A percentile compares a stretch with the other conserved stretches of the same genome.
Evolutionary conservation across 2,888 invertebrate genomes (phyloP).

Genomic region (Polyommatus iphigenia): DNA sequence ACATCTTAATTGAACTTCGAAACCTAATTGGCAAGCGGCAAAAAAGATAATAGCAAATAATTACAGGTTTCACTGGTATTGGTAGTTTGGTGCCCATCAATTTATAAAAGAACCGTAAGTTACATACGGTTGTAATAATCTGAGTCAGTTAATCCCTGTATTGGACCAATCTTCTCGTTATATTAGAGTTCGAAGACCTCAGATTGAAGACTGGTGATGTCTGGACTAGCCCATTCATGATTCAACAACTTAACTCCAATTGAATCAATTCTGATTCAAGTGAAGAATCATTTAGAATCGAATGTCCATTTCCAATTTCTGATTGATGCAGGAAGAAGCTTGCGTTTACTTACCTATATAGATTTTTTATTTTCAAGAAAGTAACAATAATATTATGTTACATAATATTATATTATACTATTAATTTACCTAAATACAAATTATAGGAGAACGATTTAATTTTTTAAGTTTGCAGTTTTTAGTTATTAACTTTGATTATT

Average conservation of each 20-base stretch:
- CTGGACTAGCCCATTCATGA: background rate
- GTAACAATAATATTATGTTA: background rate
- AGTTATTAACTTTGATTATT: no score
- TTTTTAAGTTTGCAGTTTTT: no score
- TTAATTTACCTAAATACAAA: background rate
- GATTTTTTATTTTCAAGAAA: background rate
- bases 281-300: conserved; percentile 3
- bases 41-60: background rate
- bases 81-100: background rate
- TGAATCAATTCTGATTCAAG: conserved; percentile 24
- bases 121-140: background rate
- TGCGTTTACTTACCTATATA: no score
- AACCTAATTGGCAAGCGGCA: background rate
- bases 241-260: conserved; percentile 21
- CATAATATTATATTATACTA: no score
- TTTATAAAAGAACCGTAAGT: background rate
- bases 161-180: background rate
- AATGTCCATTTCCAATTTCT: conserved; percentile 16
- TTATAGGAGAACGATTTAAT: no score
- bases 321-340: background rate
- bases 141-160: background rate
- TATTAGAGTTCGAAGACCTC: conserved; percentile 26
- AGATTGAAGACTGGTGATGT: conserved; percentile 17
- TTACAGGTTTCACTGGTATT: background rate
- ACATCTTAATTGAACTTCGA: background rate